phyloP scores from a whole-genome alignment of 2,113 vertebrate genomes.

The Tragelaphus imberbis region DNA sequence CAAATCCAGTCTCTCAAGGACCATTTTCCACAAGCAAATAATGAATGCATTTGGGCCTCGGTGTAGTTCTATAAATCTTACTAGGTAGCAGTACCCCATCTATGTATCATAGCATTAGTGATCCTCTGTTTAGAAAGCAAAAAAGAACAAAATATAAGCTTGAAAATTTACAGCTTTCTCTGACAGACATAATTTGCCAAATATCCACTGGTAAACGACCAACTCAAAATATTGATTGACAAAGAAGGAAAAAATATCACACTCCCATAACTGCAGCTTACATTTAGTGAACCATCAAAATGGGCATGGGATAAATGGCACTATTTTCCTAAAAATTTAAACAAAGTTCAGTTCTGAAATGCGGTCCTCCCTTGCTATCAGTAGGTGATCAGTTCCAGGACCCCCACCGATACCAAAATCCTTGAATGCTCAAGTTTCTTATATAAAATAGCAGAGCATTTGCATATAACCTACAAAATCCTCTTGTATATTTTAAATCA shows the following conservation, averaged over 20 bases:
- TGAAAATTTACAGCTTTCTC: background rate
- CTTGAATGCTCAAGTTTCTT: background rate
- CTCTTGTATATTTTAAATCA: background rate
- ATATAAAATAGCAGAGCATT: background rate
- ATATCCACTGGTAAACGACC: background rate
- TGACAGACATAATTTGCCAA: background rate
- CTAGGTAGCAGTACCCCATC: background rate
- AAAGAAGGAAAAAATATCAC: background rate
- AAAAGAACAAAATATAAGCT: background rate
- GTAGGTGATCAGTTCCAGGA: background rate
- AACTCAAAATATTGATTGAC: background rate
- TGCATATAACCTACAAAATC: background rate
- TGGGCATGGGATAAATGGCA: background rate
- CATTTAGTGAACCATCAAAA: background rate
- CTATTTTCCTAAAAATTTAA: background rate
- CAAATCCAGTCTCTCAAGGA: background rate
- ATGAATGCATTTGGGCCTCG: background rate
- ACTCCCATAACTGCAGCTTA: background rate
- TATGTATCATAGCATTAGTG: background rate
- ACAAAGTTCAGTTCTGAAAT: background rate
- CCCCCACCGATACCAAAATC: background rate
- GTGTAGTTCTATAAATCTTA: background rate
- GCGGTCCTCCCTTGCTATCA: background rate
- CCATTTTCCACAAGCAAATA: background rate
- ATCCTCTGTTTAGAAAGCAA: background rate